A percentile compares a stretch with the other conserved stretches of the same genome.
Evolutionary conservation across 2,113 vertebrate genomes (phyloP).

Genomic region (Silurus meridionalis): DNA sequence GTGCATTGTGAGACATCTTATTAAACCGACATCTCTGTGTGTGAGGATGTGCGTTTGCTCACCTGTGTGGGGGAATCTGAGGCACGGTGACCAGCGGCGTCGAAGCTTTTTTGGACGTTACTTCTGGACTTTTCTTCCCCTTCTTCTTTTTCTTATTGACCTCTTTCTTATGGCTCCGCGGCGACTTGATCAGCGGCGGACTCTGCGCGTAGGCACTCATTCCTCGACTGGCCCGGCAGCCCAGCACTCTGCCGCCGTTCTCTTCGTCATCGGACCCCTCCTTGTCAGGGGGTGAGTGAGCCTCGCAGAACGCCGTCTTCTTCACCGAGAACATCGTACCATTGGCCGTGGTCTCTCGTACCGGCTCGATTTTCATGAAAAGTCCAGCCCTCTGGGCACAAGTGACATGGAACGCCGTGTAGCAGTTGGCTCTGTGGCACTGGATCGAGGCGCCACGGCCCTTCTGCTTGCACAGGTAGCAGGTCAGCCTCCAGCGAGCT

Average conservation of each 20-base stretch:
- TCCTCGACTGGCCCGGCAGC: conserved; percentile 70
- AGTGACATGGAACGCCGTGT: conserved; percentile 96
- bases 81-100: conserved; percentile 78
- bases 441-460: conserved; percentile 93
- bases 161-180: conserved; percentile 73
- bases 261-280: conserved; percentile 71
- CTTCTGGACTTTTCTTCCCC: conserved; percentile 78
- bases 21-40: background rate
- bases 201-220: conserved; percentile 71
- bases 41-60: conserved; percentile 37
- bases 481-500: conserved; percentile 94
- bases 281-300: conserved; percentile 82
- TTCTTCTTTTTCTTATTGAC: conserved; percentile 77
- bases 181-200: conserved; percentile 60
- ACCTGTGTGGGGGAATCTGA: conserved; percentile 92
- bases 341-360: conserved; percentile 88
- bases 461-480: conserved; percentile 96
- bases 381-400: conserved; percentile 92
- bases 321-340: conserved; percentile 94
- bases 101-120: conserved; percentile 56
- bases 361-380: conserved; percentile 98
- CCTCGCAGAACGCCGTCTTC: conserved; percentile 93
- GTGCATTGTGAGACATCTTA: background rate
- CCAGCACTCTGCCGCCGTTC: conserved; percentile 71
- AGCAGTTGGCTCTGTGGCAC: conserved; percentile 97